These are phyloP conservation scores for Sarcophaga rosellei DNA, from an alignment of 2,888 invertebrate species.

Conservation along the genomic window DNA sequence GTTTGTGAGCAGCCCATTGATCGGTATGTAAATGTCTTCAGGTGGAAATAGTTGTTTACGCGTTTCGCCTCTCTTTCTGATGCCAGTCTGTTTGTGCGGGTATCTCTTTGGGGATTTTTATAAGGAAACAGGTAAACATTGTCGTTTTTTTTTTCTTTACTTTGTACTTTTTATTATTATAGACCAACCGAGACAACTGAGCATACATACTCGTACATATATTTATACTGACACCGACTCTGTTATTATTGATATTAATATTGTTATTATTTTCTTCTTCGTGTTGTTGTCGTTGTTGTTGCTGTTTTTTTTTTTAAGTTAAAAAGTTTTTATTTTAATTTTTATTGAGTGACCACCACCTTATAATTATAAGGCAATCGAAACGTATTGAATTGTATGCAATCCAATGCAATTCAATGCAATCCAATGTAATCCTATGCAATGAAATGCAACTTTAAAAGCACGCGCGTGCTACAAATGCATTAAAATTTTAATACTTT, in stretches of 20 bases:
- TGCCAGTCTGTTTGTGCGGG: neutral
- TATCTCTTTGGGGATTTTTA: conserved; percentile 18
- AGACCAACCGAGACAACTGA: conserved; percentile 54
- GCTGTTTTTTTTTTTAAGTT: conserved; percentile 21
- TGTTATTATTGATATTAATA: conserved; percentile 17
- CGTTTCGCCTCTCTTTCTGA: conserved; percentile 24
- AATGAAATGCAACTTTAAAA: conserved; percentile 45
- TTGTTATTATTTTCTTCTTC: conserved; percentile 38
- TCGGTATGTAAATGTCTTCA: conserved; percentile 50
- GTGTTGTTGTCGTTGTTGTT: neutral
- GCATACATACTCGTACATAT: neutral
- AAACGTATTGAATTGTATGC: neutral
- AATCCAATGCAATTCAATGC: conserved; percentile 28
- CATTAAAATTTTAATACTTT: conserved; percentile 54
- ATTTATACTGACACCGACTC: neutral
- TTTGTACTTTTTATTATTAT: conserved; percentile 47
- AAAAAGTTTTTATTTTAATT: no score
- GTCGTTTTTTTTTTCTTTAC: neutral
- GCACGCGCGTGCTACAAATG: conserved; percentile 64
- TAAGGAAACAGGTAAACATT: conserved; percentile 60
- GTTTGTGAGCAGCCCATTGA: neutral
- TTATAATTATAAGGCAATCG: conserved; percentile 63
- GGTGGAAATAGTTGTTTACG: conserved; percentile 34
- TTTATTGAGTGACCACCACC: conserved; percentile 63
- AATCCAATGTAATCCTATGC: conserved; percentile 1